Conservation (phyloP, 2,113 vertebrate species). For the Otus sunia region DNA sequence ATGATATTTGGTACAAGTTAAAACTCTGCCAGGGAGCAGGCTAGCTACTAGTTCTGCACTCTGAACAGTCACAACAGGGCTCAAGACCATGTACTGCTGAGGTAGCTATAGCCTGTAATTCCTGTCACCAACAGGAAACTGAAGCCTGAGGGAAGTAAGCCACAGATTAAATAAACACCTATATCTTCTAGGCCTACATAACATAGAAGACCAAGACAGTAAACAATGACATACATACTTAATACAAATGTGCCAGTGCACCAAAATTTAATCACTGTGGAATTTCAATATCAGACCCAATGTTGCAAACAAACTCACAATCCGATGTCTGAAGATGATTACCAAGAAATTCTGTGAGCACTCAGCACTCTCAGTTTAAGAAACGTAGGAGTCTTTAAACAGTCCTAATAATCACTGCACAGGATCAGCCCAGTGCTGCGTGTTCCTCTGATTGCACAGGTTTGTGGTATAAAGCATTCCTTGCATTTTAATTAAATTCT, state of each 20-base stretch:
- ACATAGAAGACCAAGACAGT: not conserved
- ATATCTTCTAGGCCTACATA: too few relatives aligned
- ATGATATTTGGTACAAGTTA: not conserved
- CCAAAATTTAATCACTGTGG: not conserved
- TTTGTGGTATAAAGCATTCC: not conserved
- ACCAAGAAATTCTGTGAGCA: not conserved
- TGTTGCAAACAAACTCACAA: not conserved
- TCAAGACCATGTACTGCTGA: not conserved
- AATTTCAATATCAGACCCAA: not conserved
- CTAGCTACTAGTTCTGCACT: not conserved
- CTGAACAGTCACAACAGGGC: not conserved
- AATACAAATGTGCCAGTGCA: not conserved
- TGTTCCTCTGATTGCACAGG: not conserved
- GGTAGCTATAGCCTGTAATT: not conserved
- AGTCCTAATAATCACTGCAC: not conserved
- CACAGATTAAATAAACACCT: not conserved
- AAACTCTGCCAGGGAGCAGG: not conserved
- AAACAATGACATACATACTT: not conserved
- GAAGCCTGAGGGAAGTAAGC: not conserved
- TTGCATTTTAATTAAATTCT: not conserved
- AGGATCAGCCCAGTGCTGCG: not conserved
- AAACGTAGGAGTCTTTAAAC: not conserved
- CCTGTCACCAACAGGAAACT: not conserved
- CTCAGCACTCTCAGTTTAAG: not conserved
- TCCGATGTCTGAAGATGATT: not conserved